Evolutionary conservation across 2,888 invertebrate species (phyloP), one percentile per base, ranked within the genome.

Genomic region (Blastobasis adustella): DNA sequence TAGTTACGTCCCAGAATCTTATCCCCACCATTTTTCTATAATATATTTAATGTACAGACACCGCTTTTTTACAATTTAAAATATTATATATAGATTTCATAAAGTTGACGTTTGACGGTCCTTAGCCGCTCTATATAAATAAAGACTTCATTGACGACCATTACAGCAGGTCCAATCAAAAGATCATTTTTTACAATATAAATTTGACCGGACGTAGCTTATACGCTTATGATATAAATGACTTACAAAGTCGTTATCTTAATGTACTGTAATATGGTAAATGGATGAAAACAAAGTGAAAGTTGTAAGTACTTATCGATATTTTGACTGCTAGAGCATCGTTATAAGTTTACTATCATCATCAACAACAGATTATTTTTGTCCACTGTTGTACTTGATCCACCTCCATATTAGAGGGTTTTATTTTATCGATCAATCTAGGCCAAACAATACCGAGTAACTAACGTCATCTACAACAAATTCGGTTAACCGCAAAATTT

Each of bases 151-250:
- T 23, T 63, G 64, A 67, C 69, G 71, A 67, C 81, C 73, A 82
- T 84, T 84, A 86, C 61, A 73, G 74, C 71, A 75, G 71, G 79
- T 76, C 77, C 83, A 88, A 87, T 87, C 87, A 87, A 87, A 88
- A 86, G 81, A 85, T 79, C 86, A 86, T 87, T 87, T 87, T 87
- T 87, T 83, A 86, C 76, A 76, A 81, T 83, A 82, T 77, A 79
- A 78, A 76, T 72, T 76, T 70, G 73, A 79, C 82, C 84, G 83
- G 86, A 86, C 83, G 84, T 74, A 74, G 76, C 80, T 78, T 73
- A 76, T 81, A 79, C 71, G 65, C 77, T 66, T 50, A 52, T 52
- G 69, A 74, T 72, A 74, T 72, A 80, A 83, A 82, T 79, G 73
- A 79, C 74, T 71, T 76, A 71, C 71, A 72, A 71, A 71, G 67